Evolutionary conservation across 2,888 invertebrate species (phyloP).

Genomic region (Uropetala carovei): DNA sequence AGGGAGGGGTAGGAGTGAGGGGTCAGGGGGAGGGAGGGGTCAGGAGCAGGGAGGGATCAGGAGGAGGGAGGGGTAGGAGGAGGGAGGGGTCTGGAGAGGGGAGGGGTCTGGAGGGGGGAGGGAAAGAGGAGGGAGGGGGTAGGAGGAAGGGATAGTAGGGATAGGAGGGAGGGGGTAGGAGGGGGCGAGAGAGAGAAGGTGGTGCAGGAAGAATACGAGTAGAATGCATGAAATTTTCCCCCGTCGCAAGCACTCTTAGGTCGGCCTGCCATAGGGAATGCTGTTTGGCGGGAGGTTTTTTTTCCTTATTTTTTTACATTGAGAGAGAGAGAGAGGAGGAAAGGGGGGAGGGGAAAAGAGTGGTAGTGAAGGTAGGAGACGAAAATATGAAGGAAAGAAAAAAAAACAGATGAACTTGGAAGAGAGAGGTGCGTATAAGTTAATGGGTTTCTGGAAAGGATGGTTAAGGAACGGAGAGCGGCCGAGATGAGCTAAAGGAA

Average conservation of each 20-base stretch:
- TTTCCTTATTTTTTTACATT: no score
- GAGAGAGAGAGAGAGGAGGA: neutral
- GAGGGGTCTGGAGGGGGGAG: no score
- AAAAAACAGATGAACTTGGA: neutral
- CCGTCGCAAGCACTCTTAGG: neutral
- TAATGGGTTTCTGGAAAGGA: constrained; percentile 27
- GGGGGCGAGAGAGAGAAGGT: neutral
- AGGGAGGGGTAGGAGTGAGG: no score
- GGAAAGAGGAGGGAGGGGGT: neutral
- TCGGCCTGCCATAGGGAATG: neutral
- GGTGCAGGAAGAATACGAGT: no score
- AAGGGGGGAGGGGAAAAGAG: neutral
- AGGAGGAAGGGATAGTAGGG: neutral
- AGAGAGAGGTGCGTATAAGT: neutral
- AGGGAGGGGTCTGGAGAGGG: no score
- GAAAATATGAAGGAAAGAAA: neutral
- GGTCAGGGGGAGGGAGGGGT: no score
- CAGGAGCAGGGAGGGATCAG: neutral
- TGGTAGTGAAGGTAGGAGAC: neutral
- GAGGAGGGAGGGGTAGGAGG: neutral
- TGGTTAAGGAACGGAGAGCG: neutral
- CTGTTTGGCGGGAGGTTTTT: neutral
- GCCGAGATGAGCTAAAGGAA: no score
- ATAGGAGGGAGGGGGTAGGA: neutral
- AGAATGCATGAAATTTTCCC: neutral